Conservation (phyloP, 2,888 invertebrate genomes). For the Chalcis sispes region DNA sequence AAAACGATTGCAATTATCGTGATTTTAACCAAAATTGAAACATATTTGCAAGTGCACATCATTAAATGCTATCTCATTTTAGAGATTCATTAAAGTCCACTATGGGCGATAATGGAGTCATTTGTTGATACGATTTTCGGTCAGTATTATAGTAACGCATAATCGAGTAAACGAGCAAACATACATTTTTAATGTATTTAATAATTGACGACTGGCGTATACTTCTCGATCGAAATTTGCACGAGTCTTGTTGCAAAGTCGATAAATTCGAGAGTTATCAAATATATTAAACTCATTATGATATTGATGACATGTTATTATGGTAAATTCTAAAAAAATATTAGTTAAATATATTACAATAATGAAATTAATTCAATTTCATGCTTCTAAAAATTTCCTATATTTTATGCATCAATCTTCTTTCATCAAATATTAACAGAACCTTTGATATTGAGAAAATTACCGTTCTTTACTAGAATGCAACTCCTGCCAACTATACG, state of each 20-base stretch:
- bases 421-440: too few species aligned
- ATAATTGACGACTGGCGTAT: constrained; percentile 36
- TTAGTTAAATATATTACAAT: too few species aligned
- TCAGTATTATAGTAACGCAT: not conserved
- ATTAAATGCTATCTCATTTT: constrained; percentile 28
- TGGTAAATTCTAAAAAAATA: too few species aligned
- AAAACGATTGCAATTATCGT: not conserved
- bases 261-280: not conserved
- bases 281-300: not conserved
- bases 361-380: too few species aligned
- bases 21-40: constrained; percentile 15
- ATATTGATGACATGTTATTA: too few species aligned
- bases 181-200: constrained; percentile 22
- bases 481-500: too few species aligned
- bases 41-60: not conserved
- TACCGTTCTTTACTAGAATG: too few species aligned
- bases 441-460: too few species aligned
- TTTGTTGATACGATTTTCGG: constrained; percentile 20
- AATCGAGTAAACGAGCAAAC: not conserved
- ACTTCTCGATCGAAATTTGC: constrained; percentile 10
- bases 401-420: too few species aligned
- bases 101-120: constrained; percentile 24
- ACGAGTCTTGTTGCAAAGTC: constrained; percentile 1
- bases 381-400: too few species aligned
- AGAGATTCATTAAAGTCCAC: constrained; percentile 33